Percentiles rank a stretch among this genome's conserved stretches.
Evolutionary conservation across 2,888 invertebrate species (phyloP).

Genomic region (Octonoba sinensis): DNA sequence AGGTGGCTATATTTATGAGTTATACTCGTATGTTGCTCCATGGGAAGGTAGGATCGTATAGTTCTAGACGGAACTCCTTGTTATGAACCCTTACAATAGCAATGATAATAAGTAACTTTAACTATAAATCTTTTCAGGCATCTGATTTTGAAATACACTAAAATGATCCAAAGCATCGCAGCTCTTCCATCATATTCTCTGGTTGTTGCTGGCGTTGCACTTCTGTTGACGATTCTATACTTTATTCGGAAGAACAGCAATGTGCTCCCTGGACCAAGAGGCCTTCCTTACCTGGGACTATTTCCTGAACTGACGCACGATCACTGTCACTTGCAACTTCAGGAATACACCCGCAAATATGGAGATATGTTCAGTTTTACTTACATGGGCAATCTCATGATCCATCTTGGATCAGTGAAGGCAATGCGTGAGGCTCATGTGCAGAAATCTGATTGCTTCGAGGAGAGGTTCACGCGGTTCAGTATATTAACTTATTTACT

Average conservation of each 20-base stretch:
- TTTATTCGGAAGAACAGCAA: neutral
- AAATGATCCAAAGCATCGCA: neutral
- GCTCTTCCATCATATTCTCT: neutral
- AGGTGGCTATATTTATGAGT: too few species aligned
- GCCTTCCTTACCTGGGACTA: neutral
- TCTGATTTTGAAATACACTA: too few species aligned
- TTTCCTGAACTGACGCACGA: neutral
- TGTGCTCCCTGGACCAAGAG: conserved; percentile 1
- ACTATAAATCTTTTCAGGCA: too few species aligned
- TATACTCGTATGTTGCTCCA: too few species aligned
- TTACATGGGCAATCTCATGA: neutral
- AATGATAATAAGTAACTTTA: too few species aligned
- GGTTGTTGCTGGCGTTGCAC: neutral
- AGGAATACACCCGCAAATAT: neutral
- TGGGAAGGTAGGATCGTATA: too few species aligned
- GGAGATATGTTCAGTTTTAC: conserved; percentile 13
- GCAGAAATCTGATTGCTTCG: conserved; percentile 7
- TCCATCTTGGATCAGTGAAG: conserved; percentile 4
- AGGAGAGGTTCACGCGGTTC: neutral
- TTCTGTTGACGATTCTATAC: neutral
- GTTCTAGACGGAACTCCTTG: too few species aligned
- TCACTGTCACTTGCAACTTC: neutral
- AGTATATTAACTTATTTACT: neutral
- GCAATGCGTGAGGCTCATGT: conserved; percentile 3
- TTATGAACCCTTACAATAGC: too few species aligned